phyloP scores from a whole-genome alignment of 2,113 vertebrate species.

The Apodemus sylvaticus region DNA sequence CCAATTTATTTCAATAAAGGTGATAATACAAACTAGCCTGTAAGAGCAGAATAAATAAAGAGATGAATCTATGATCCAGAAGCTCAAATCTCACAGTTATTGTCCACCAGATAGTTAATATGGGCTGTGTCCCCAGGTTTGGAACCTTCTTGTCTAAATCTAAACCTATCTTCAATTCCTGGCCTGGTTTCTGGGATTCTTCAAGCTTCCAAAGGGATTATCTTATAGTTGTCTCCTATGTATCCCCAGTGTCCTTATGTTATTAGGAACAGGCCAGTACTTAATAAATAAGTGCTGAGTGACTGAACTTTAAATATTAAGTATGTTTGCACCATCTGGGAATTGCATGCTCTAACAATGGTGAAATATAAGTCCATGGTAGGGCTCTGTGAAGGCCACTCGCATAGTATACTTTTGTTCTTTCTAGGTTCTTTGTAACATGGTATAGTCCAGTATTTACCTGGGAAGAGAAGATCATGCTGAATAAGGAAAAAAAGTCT shows the following conservation, averaged over 20 bases:
- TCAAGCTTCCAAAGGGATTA: not conserved
- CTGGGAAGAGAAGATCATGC: not conserved
- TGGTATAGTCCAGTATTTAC: not conserved
- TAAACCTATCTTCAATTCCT: not conserved
- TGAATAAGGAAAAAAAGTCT: not conserved
- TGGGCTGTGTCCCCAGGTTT: not conserved
- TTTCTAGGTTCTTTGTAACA: not conserved
- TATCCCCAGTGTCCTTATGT: not conserved
- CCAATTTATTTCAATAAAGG: not conserved
- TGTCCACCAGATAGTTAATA: not conserved
- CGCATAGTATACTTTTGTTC: not conserved
- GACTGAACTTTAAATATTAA: not conserved
- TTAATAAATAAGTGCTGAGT: not conserved
- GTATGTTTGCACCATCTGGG: not conserved
- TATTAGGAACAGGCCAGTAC: not conserved
- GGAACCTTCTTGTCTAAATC: not conserved
- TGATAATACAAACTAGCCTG: not conserved
- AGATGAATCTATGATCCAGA: not conserved
- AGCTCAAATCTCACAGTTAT: not conserved
- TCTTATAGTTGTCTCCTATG: not conserved
- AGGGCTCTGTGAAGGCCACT: not conserved
- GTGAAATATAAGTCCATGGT: not conserved
- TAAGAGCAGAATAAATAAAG: not conserved
- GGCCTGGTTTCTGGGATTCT: not conserved
- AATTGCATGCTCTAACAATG: not conserved